A percentile compares a stretch with the other conserved stretches of the same genome.
These are phyloP conservation scores for Drosophila algonquin DNA, from an alignment of 2,888 invertebrate genomes.

Conservation along the genomic window DNA sequence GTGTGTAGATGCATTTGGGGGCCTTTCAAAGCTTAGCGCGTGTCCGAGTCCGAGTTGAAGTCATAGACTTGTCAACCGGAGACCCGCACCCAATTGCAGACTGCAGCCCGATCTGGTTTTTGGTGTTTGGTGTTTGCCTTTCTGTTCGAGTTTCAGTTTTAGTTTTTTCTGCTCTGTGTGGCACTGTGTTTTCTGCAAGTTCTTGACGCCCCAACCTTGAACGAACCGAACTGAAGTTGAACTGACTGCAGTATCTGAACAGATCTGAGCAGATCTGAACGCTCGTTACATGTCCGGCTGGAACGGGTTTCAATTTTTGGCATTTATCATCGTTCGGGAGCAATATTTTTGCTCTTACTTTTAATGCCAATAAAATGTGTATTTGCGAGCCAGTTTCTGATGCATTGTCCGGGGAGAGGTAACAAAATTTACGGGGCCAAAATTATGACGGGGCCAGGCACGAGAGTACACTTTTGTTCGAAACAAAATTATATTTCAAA, in stretches of 20 bases:
- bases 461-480: constrained; percentile 15
- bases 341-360: constrained; percentile 59
- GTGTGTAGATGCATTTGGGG: constrained; percentile 33
- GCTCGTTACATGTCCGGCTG: constrained; percentile 66
- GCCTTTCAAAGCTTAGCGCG: constrained; percentile 47
- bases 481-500: constrained; percentile 11
- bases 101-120: constrained; percentile 13
- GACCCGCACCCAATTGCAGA: constrained; percentile 7
- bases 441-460: constrained; percentile 31
- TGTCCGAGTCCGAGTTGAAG: constrained; percentile 16
- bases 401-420: not conserved
- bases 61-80: not conserved
- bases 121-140: not conserved
- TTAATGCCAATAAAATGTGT: constrained; percentile 34
- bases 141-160: constrained; percentile 11
- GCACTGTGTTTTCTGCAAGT: constrained; percentile 54
- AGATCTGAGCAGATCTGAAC: constrained; percentile 48
- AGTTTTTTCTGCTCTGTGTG: constrained; percentile 8
- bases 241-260: constrained; percentile 19
- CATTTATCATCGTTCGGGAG: constrained; percentile 24
- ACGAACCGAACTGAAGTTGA: constrained; percentile 47
- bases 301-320: constrained; percentile 59
- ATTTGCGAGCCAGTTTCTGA: not conserved
- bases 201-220: constrained; percentile 72
- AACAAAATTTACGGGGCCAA: too few species aligned